Base-by-base conservation (phyloP, 2,113 vertebrate genomes). In the Notarius quadriscutis region DNA sequence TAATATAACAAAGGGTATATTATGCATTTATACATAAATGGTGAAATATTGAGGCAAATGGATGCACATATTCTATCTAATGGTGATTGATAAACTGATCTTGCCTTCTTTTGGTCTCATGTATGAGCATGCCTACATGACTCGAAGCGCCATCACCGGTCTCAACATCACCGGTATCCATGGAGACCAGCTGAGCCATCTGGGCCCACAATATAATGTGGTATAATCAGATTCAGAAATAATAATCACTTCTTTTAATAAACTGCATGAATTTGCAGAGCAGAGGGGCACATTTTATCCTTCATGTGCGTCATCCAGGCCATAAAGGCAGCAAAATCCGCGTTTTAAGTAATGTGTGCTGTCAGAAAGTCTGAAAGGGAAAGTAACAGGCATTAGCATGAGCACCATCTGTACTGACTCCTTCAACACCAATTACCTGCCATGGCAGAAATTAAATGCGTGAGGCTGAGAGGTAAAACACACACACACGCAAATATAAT, bases 191-290 rank as follows among this genome's bases (percentile, higher is more conserved):
- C 62, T 7, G 74, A 85, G 86, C 90, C 86, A 88, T 92, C 90
- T 90, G 90, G 90, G 89, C 85, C 81, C 84, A 79, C 86, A 48
- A 75, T 78, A 71, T 90, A 81, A 82, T 83, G 83, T 57, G 57
- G 78, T 48, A 50, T 89, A 86, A 87, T 89, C 89, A 77, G 82
- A 84, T 89, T 85, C 83, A 88, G 82, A 88, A 83, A 87, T 88
- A 87, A 88, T 83, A 88, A 88, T 81, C 27, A 51, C 84, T 86
- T 89, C 74, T 84, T 92, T 92, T 90, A 90, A 89, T 89, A 89
- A 89, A 91, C 89, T 60, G 22, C 8, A 58, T 58, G 86, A 84
- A 91, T 71, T 63, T 60, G 50, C 27, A 9, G 7, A 34, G 65
- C 22, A 51, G 20, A 7, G 65, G 53, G 53, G 12, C 55, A 17